These are phyloP conservation scores for Clarias magur DNA, from an alignment of 2,113 vertebrate genomes.

Conservation along the genomic window DNA sequence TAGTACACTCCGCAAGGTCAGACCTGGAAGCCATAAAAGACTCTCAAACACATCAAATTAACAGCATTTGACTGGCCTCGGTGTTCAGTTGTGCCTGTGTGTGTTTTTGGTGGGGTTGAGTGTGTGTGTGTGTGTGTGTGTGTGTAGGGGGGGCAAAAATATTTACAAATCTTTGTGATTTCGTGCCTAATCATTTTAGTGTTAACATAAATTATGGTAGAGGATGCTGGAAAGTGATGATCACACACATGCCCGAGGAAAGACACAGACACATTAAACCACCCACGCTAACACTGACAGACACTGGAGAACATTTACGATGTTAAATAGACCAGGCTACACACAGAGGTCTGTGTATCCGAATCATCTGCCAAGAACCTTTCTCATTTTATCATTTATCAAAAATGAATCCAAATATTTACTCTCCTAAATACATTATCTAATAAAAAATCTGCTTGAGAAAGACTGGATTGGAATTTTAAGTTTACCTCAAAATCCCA, in stretches of 20 bases:
- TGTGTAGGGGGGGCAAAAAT: neutral
- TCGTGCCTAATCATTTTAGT: neutral
- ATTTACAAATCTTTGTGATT: neutral
- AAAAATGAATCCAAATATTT: neutral
- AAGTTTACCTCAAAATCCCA: neutral
- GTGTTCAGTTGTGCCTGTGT: neutral
- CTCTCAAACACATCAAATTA: neutral
- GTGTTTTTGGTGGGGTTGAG: neutral
- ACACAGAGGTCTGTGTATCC: neutral
- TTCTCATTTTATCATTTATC: neutral
- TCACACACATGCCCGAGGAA: neutral
- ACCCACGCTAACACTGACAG: neutral
- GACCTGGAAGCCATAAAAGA: constrained; percentile 32
- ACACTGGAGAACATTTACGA: neutral
- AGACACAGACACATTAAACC: constrained; percentile 1
- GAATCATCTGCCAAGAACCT: neutral
- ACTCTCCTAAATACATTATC: neutral
- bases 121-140: neutral
- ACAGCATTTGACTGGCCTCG: neutral
- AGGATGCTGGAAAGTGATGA: neutral
- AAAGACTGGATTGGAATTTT: neutral
- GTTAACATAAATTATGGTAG: neutral
- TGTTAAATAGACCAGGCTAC: neutral
- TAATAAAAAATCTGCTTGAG: neutral
- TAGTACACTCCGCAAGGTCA: neutral